A percentile compares a stretch with the other conserved stretches of the same genome.
These are phyloP conservation scores for Pterophyllum scalare DNA, from an alignment of 2,113 vertebrate genomes.

Conservation along the genomic window DNA sequence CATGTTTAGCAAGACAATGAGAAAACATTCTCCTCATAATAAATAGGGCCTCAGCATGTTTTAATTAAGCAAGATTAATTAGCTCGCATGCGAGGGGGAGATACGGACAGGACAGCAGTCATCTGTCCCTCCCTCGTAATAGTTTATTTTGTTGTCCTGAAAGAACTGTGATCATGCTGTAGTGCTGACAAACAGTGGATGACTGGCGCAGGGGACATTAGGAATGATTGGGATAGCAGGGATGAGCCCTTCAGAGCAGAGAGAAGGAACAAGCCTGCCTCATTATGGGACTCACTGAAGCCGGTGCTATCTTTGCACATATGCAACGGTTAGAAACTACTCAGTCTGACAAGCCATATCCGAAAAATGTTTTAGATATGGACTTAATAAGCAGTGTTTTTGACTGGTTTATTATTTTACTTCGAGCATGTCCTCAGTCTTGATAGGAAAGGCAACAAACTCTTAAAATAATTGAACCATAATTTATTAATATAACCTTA, in stretches of 20 bases:
- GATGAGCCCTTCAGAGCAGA: slow-evolving; percentile 17
- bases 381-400: not conserved
- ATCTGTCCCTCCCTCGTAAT: slow-evolving; percentile 29
- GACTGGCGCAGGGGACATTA: slow-evolving; percentile 35
- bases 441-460: not conserved
- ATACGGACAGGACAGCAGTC: slow-evolving; percentile 45
- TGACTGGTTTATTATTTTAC: not conserved
- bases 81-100: slow-evolving; percentile 52
- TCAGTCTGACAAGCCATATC: slow-evolving; percentile 4
- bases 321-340: slow-evolving; percentile 5
- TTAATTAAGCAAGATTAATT: slow-evolving; percentile 78
- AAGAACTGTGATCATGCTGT: slow-evolving; percentile 35
- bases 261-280: slow-evolving; percentile 23
- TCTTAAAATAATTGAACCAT: not conserved
- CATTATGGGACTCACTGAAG: slow-evolving; percentile 32
- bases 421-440: not conserved
- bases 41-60: slow-evolving; percentile 68
- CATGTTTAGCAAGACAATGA: slow-evolving; percentile 63
- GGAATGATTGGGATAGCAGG: slow-evolving; percentile 16
- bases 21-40: slow-evolving; percentile 61
- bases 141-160: slow-evolving; percentile 40
- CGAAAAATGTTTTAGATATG: not conserved
- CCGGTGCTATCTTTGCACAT: slow-evolving; percentile 27
- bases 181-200: slow-evolving; percentile 33
- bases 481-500: not conserved